A percentile compares a stretch with the other conserved stretches of the same genome.
These are phyloP conservation scores for Neofelis nebulosa DNA, from an alignment of 2,113 vertebrate genomes.

Conservation along the genomic window DNA sequence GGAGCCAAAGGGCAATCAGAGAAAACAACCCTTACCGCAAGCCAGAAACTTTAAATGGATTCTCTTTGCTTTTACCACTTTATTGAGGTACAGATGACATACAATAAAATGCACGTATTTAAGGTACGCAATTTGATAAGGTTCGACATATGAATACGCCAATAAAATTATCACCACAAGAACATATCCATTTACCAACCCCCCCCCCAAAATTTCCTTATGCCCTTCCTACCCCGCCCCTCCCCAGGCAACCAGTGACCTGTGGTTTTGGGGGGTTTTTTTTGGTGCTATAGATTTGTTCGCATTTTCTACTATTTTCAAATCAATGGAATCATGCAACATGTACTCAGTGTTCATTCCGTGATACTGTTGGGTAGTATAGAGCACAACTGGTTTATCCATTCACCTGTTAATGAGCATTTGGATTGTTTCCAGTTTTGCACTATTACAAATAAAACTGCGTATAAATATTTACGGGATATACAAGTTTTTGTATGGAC, in stretches of 20 bases:
- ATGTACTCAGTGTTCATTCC: not conserved
- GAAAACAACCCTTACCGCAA: slow-evolving; percentile 35
- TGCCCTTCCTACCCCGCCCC: not conserved
- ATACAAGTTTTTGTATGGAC: not conserved
- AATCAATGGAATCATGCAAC: not conserved
- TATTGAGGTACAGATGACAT: slow-evolving; percentile 2
- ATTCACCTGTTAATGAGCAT: not conserved
- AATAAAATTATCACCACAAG: slow-evolving; percentile 4
- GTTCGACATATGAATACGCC: not conserved
- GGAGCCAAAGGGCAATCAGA: slow-evolving; percentile 42
- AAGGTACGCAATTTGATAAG: slow-evolving; percentile 12
- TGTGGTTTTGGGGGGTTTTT: not conserved
- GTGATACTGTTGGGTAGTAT: not conserved
- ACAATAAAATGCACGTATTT: slow-evolving; percentile 1
- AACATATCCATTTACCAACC: not conserved
- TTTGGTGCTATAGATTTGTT: not conserved
- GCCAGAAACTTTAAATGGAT: slow-evolving; percentile 44
- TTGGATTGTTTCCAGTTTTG: slow-evolving; percentile 14
- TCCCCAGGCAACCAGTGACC: not conserved
- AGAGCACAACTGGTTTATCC: not conserved
- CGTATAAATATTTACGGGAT: not conserved
- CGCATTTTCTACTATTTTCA: not conserved
- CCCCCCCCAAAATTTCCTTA: not conserved
- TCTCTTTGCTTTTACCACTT: slow-evolving; percentile 48
- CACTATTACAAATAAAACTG: slow-evolving; percentile 25